These are phyloP conservation scores for Mirounga angustirostris DNA, from an alignment of 2,113 vertebrate genomes.

Conservation along the genomic window DNA sequence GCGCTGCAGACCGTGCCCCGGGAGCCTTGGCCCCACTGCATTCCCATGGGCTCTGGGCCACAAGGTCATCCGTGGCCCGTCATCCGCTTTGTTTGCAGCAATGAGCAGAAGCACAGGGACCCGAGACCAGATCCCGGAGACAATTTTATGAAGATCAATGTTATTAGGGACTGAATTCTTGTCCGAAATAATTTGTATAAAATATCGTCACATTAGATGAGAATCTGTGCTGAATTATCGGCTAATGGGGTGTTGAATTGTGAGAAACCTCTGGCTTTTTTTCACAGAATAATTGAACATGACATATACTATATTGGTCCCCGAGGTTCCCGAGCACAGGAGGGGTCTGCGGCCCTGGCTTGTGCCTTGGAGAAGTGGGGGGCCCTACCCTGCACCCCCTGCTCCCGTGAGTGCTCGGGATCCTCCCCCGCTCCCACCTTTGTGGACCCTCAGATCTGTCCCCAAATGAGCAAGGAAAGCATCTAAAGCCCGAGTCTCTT, in stretches of 20 bases:
- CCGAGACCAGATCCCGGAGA: neutral
- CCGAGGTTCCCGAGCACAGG: fast-evolving
- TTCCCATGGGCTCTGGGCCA: fast-evolving
- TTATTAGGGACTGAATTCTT: constrained; percentile 61
- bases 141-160: constrained; percentile 76
- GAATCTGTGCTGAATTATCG: constrained; percentile 54
- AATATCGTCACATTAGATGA: constrained; percentile 69
- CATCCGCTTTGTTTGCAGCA: neutral
- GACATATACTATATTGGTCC: fast-evolving
- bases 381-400: fast-evolving
- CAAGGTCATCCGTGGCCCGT: fast-evolving
- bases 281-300: neutral
- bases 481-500: fast-evolving
- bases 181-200: constrained; percentile 71
- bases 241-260: constrained; percentile 39
- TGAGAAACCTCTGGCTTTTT: neutral
- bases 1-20: fast-evolving
- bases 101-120: fast-evolving
- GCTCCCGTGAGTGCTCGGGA: fast-evolving
- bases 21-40: fast-evolving
- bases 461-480: fast-evolving
- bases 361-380: neutral
- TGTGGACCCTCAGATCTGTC: fast-evolving
- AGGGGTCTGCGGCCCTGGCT: fast-evolving
- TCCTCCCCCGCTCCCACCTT: no score